These are phyloP conservation scores for Hippocampus guttulatus DNA, from an alignment of 2,113 vertebrate species.

Conservation along the genomic window DNA sequence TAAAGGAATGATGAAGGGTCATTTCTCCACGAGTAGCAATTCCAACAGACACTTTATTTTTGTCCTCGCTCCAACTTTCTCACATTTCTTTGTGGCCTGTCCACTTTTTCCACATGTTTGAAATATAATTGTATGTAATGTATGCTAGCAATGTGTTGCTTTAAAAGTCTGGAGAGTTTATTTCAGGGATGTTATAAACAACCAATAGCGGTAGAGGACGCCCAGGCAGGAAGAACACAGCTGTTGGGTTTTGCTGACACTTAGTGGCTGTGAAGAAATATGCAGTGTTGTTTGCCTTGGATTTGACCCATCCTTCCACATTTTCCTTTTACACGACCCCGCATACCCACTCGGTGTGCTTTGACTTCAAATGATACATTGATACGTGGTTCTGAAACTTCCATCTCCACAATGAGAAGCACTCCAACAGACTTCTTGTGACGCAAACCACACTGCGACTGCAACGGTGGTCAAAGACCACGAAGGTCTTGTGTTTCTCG, in stretches of 20 bases:
- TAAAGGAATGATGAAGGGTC: constrained; percentile 39
- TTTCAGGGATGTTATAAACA: neutral
- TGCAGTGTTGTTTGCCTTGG: neutral
- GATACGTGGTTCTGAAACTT: too few species aligned
- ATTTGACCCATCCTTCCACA: neutral
- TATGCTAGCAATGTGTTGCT: constrained; percentile 9
- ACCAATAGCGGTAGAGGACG: neutral
- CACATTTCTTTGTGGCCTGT: constrained; percentile 13
- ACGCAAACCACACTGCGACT: too few species aligned
- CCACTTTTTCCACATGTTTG: constrained; percentile 12
- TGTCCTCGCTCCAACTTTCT: constrained; percentile 6
- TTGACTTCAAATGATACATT: neutral
- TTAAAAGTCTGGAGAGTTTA: neutral
- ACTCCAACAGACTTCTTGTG: too few species aligned
- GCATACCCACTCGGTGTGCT: neutral
- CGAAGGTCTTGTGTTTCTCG: too few species aligned
- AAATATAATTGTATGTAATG: constrained; percentile 8
- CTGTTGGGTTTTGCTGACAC: constrained; percentile 56
- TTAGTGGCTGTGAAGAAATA: constrained; percentile 53
- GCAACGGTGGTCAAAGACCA: too few species aligned
- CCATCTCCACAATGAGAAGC: too few species aligned
- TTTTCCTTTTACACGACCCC: neutral
- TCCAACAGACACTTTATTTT: neutral
- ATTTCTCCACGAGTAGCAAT: constrained; percentile 38
- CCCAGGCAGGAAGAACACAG: neutral